Evolutionary conservation across 2,113 vertebrate species (phyloP).

Genomic region (Furnarius figulus): DNA sequence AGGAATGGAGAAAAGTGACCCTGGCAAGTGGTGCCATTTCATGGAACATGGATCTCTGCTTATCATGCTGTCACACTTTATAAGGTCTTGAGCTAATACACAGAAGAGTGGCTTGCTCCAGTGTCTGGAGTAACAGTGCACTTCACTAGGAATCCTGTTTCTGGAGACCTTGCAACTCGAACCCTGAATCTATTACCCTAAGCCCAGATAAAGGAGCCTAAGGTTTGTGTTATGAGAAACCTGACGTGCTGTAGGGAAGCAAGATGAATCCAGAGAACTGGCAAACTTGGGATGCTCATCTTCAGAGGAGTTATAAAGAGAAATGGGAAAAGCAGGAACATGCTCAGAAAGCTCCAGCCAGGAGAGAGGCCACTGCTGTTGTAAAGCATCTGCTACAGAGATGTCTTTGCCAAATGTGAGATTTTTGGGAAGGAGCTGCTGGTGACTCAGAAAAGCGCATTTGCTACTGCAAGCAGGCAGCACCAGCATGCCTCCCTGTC

Average conservation of each 20-base stretch:
- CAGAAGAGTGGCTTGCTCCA: background rate
- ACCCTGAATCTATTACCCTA: background rate
- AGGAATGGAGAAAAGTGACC: background rate
- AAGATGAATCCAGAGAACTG: background rate
- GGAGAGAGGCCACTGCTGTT: background rate
- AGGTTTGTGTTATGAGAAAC: background rate
- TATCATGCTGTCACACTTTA: background rate
- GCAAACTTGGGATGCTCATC: background rate
- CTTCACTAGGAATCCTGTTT: background rate
- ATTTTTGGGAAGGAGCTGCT: background rate
- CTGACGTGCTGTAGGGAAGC: background rate
- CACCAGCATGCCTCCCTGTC: too few species aligned
- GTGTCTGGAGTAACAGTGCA: background rate
- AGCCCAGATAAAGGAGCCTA: background rate
- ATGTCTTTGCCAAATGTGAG: background rate
- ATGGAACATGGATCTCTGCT: background rate
- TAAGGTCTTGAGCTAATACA: background rate
- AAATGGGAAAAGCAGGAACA: fast-evolving
- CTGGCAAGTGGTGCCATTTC: background rate
- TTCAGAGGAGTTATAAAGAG: background rate
- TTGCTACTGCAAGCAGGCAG: background rate
- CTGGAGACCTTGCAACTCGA: background rate
- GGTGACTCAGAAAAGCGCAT: background rate
- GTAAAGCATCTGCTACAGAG: background rate
- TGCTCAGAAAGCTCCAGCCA: background rate